phyloP scores from a whole-genome alignment of 2,113 vertebrate species.

The Physeter macrocephalus region DNA sequence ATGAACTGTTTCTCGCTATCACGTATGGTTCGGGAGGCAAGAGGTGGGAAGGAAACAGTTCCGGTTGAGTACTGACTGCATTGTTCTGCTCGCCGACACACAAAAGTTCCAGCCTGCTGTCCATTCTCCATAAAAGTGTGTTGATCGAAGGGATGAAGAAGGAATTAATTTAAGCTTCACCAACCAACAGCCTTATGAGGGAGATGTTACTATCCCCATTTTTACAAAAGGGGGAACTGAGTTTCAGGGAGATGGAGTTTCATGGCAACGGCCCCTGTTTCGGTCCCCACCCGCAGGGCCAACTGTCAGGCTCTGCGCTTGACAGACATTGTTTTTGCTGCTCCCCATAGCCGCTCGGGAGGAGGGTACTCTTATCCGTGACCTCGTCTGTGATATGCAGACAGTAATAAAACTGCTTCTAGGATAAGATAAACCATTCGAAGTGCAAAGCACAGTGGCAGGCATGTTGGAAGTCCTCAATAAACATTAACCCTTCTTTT shows the following conservation, averaged over 20 bases:
- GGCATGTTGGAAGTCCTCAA: background rate
- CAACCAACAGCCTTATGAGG: background rate
- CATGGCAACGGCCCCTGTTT: fast-evolving
- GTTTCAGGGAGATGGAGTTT: background rate
- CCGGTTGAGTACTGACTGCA: fast-evolving
- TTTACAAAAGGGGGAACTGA: background rate
- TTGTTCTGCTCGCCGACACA: background rate
- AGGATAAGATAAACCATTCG: background rate
- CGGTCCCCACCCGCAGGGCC: fast-evolving
- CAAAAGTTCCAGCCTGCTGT: fast-evolving
- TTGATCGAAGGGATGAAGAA: background rate
- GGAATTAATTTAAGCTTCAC: background rate
- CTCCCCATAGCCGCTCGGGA: background rate
- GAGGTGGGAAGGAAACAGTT: background rate
- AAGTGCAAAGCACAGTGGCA: background rate
- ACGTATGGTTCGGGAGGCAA: background rate
- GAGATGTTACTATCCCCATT: too few species aligned
- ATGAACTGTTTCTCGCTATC: background rate
- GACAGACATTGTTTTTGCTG: background rate
- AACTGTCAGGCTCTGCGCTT: fast-evolving
- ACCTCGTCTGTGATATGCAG: background rate
- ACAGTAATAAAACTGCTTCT: background rate
- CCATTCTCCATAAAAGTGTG: background rate
- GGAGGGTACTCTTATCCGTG: background rate
- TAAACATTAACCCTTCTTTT: constrained; percentile 41